These are phyloP conservation scores for Automeris io DNA, from an alignment of 2,888 invertebrate species.

Conservation along the genomic window DNA sequence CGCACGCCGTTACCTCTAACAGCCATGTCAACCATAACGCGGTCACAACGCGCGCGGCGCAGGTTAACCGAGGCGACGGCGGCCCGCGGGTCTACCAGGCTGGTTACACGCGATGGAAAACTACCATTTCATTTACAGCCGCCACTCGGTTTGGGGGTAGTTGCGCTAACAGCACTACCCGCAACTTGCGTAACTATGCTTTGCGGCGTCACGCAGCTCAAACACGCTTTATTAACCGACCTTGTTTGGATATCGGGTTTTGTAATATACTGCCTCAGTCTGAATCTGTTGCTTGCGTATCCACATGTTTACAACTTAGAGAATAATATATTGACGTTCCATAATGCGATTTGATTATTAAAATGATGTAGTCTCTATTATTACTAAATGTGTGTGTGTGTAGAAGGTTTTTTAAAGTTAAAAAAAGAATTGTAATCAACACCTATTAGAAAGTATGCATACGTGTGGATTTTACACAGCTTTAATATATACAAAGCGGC, in stretches of 20 bases:
- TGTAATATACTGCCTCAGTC: constrained; percentile 5
- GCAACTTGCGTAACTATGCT: constrained; percentile 66
- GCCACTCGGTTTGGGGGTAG: constrained; percentile 66
- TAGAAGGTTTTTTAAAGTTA: too few species aligned
- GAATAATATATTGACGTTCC: too few species aligned
- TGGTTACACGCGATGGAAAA: constrained; percentile 64
- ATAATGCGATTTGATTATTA: too few species aligned
- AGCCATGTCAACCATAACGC: constrained; percentile 74
- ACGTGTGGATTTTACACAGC: too few species aligned
- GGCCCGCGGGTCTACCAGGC: constrained; percentile 34
- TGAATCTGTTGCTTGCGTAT: constrained; percentile 1
- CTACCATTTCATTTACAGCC: constrained; percentile 74
- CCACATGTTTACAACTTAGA: neutral
- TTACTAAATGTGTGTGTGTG: too few species aligned
- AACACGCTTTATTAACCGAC: constrained; percentile 40
- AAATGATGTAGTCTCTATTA: too few species aligned
- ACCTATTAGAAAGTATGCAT: too few species aligned
- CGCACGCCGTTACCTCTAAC: constrained; percentile 55
- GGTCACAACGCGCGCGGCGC: constrained; percentile 51
- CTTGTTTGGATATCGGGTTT: constrained; percentile 33
- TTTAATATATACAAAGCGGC: too few species aligned
- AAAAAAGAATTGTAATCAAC: too few species aligned
- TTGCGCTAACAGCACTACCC: constrained; percentile 58
- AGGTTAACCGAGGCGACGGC: constrained; percentile 38
- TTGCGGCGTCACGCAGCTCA: constrained; percentile 45